These are phyloP conservation scores for Meles meles DNA, from an alignment of 2,113 vertebrate genomes.

Conservation along the genomic window DNA sequence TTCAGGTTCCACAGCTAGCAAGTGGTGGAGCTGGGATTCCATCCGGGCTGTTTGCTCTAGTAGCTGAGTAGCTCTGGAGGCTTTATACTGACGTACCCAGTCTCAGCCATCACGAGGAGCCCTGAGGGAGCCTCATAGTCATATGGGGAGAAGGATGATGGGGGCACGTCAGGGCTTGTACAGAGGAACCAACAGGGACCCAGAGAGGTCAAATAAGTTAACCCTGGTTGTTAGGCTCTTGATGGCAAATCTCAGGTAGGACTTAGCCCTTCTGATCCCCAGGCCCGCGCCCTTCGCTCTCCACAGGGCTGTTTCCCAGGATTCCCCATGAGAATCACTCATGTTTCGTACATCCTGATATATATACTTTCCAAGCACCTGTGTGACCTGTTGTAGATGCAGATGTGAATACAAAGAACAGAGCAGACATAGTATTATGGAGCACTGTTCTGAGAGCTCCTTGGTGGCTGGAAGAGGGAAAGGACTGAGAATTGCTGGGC, in stretches of 20 bases:
- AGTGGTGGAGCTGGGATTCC: background rate
- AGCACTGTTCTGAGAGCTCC: background rate
- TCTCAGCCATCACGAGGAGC: background rate
- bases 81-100: background rate
- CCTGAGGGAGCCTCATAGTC: background rate
- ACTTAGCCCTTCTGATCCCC: background rate
- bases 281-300: background rate
- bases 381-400: background rate
- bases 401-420: background rate
- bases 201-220: background rate
- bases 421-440: background rate
- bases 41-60: background rate
- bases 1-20: background rate
- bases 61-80: background rate
- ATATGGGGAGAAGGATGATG: background rate
- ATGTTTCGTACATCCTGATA: background rate
- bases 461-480: background rate
- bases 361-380: background rate
- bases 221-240: background rate
- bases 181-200: background rate
- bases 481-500: background rate
- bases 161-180: background rate
- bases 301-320: background rate
- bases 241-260: background rate
- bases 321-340: background rate